phyloP scores from a whole-genome alignment of 2,113 vertebrate genomes.

The Acanthochromis polyacanthus region DNA sequence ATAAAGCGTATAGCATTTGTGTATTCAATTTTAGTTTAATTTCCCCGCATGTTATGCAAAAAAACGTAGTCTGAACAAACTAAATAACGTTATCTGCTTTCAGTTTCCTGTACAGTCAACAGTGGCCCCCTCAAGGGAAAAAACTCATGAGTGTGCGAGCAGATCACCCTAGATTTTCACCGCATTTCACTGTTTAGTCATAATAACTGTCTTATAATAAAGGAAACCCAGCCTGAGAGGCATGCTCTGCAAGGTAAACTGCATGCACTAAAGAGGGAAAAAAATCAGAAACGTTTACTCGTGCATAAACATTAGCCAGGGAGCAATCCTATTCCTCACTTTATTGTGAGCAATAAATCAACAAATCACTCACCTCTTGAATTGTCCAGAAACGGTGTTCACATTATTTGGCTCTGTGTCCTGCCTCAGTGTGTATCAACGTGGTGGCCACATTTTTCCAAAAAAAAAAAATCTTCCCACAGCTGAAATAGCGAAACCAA shows the following conservation, averaged over 20 bases:
- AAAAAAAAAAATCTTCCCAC: slow-evolving; percentile 62
- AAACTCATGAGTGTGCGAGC: slow-evolving; percentile 20
- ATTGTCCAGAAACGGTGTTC: slow-evolving; percentile 77
- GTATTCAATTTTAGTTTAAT: not conserved
- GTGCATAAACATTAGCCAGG: slow-evolving; percentile 17
- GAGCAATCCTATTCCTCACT: too few relatives aligned
- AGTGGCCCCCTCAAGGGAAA: slow-evolving; percentile 26
- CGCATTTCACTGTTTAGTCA: slow-evolving; percentile 33
- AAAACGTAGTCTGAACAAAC: slow-evolving; percentile 17
- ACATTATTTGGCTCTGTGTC: slow-evolving; percentile 82
- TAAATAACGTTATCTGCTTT: slow-evolving; percentile 45
- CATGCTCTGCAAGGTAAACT: not conserved
- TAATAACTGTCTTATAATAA: slow-evolving; percentile 22
- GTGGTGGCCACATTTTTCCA: slow-evolving; percentile 71
- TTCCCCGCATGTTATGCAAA: slow-evolving; percentile 9
- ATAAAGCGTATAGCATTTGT: not conserved
- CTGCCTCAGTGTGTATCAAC: slow-evolving; percentile 74
- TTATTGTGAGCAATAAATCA: not conserved
- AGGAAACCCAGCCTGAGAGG: slow-evolving; percentile 22
- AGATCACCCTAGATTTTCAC: slow-evolving; percentile 18
- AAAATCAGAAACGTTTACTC: slow-evolving; percentile 4
- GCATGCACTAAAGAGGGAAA: not conserved
- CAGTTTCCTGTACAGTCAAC: slow-evolving; percentile 58
- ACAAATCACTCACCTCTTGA: slow-evolving; percentile 76
- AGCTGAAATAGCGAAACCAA: slow-evolving; percentile 69